Evolutionary conservation across 1,140 invertebrate genomes (phyloP).

Genomic region (Hyles vespertilio): DNA sequence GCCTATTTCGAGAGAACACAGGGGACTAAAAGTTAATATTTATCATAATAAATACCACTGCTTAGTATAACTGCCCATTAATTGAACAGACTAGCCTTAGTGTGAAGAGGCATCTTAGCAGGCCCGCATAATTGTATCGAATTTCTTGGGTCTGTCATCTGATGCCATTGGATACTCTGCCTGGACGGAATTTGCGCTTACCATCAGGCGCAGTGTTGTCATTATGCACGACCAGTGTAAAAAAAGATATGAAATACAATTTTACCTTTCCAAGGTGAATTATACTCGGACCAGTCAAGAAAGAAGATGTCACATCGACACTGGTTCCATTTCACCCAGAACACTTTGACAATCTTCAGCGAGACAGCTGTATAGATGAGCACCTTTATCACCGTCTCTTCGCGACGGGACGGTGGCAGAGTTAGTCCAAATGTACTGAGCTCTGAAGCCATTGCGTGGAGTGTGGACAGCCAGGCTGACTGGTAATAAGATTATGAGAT

Average conservation of each 20-base stretch:
- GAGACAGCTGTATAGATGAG: slow-evolving; percentile 39
- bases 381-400: slow-evolving; percentile 39
- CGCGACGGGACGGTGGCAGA: slow-evolving; percentile 39
- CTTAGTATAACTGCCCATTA: no score
- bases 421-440: slow-evolving; percentile 47
- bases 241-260: not conserved
- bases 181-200: no score
- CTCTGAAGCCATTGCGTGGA: slow-evolving; percentile 52
- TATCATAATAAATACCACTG: no score
- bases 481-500: slow-evolving; percentile 18
- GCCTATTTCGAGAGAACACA: no score
- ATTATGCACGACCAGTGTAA: no score
- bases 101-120: no score
- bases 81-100: no score
- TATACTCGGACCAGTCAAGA: slow-evolving; percentile 57
- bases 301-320: slow-evolving; percentile 51
- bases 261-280: slow-evolving; percentile 36
- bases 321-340: slow-evolving; percentile 52
- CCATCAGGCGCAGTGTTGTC: no score
- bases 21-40: no score
- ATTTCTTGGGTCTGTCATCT: no score
- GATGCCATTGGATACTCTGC: no score
- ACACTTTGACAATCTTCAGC: slow-evolving; percentile 54
- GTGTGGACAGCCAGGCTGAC: slow-evolving; percentile 43
- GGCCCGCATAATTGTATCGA: no score